Evolutionary conservation across 64 coral and sea anemone species (phyloP).

Genomic region (Pocillopora damicornis): DNA sequence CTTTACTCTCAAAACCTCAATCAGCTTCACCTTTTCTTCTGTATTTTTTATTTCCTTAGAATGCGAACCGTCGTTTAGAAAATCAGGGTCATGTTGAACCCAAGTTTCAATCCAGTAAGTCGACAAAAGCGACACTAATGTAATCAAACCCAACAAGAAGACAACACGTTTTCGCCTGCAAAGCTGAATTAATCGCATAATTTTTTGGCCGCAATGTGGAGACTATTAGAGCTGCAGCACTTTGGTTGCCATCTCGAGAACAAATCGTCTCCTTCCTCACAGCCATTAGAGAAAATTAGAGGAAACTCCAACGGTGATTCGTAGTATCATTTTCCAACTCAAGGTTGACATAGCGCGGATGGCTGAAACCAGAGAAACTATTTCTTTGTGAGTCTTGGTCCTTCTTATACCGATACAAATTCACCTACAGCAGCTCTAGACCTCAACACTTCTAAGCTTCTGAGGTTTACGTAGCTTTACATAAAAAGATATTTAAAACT

Average conservation of each 20-base stretch:
- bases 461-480: not conserved
- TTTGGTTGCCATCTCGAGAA: not conserved
- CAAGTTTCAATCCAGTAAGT: constrained; percentile 21
- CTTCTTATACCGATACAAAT: not conserved
- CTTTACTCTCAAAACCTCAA: not conserved
- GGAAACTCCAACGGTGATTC: not conserved
- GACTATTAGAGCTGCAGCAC: not conserved
- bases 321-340: not conserved
- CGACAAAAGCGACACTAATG: not conserved
- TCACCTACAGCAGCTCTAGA: not conserved
- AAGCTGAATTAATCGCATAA: constrained; percentile 15
- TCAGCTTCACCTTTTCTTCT: not conserved
- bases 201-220: not conserved
- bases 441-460: not conserved
- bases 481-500: not conserved
- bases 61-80: not conserved
- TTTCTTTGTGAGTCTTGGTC: not conserved
- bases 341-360: too few relatives aligned
- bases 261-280: not conserved
- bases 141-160: constrained; percentile 8
- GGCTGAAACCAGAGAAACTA: too few relatives aligned
- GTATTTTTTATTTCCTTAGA: not conserved
- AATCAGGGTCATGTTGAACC: not conserved
- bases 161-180: constrained; percentile 7
- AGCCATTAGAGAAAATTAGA: not conserved